Percentiles rank a stretch among this genome's conserved stretches.
Evolutionary conservation across 2,113 vertebrate species (phyloP).

Genomic region (Paracanthobrama guichenoti): DNA sequence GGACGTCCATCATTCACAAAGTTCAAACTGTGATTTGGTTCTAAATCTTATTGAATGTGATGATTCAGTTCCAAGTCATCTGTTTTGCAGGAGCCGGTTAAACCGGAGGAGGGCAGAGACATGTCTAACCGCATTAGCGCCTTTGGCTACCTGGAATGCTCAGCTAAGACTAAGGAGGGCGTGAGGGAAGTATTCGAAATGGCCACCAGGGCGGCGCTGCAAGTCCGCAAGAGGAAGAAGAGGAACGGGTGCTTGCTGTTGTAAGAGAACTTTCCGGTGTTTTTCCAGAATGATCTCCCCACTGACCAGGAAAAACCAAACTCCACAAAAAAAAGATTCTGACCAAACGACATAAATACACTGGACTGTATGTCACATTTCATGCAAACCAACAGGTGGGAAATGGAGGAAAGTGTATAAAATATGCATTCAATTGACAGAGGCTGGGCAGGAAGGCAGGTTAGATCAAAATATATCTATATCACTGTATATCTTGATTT

Average conservation of each 20-base stretch:
- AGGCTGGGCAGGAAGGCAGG: constrained; percentile 60
- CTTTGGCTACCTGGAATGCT: constrained; percentile 96
- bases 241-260: constrained; percentile 84
- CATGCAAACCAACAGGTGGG: constrained; percentile 54
- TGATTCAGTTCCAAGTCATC: constrained; percentile 14
- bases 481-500: constrained; percentile 46
- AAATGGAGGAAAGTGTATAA: constrained; percentile 47
- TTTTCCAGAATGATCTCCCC: constrained; percentile 28
- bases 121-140: constrained; percentile 93
- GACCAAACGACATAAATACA: constrained; percentile 73
- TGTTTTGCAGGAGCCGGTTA: constrained; percentile 87
- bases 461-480: constrained; percentile 48
- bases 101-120: constrained; percentile 90
- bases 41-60: not conserved
- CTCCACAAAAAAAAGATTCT: constrained; percentile 57
- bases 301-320: constrained; percentile 54
- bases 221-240: constrained; percentile 92
- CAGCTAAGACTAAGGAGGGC: constrained; percentile 96
- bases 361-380: constrained; percentile 71
- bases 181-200: constrained; percentile 97
- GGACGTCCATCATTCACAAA: not conserved
- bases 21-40: not conserved
- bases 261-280: constrained; percentile 67
- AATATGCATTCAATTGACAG: constrained; percentile 62
- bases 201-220: constrained; percentile 93